Evolutionary conservation across 2,888 invertebrate species (phyloP), one percentile per base, ranked within the genome.

Genomic region (Pristionchus arcanus): DNA sequence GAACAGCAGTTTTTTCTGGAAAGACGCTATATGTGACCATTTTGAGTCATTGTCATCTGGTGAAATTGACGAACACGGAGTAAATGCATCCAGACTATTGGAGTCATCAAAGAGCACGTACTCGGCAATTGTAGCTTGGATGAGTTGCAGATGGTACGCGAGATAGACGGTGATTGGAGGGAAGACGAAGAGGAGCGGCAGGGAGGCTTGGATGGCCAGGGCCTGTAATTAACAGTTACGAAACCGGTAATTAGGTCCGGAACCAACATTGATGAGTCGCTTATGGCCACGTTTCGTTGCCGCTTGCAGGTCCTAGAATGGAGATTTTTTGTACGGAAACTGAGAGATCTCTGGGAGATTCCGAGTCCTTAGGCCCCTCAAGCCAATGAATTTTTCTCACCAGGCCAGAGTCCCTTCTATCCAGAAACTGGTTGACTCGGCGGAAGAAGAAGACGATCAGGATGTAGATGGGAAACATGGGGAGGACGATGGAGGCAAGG

Each of bases 401-500:
- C 37, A 84, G 3, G 74, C 90, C 77, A 15, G 91, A 90, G 19
- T 90, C 91, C 25, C 71, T 37, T 5, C 68, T 9, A n/a, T 87
- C 87, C 42, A 87, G 87, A 42, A n/a, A 87, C 28, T 74, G 63
- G 66, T 92, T 91, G 0, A 92, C 93, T 89, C 91, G 91, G 37
- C 91, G 91, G 66, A 92, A 92, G 90, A 93, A 92, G 85, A 90
- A 91, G n/a, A 92, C 89, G 13, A 92, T 91, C 15, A 92, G 28
- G 19, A 90, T 86, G 85, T 93, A 92, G 85, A 93, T 92, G 11
- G 93, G 93, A 66, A 93, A 93, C 93, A 93, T 93, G 53, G 93
- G 93, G 5, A 92, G 89, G 13, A 92, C 92, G 31, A 93, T 93
- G 0, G 92, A 91, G 16, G 91, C 91, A 81, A 93, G 84, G 11